Percentiles rank a stretch among this genome's conserved stretches.
Conservation (phyloP, 23 tunicate genomes). For the Diplosoma virens region DNA sequence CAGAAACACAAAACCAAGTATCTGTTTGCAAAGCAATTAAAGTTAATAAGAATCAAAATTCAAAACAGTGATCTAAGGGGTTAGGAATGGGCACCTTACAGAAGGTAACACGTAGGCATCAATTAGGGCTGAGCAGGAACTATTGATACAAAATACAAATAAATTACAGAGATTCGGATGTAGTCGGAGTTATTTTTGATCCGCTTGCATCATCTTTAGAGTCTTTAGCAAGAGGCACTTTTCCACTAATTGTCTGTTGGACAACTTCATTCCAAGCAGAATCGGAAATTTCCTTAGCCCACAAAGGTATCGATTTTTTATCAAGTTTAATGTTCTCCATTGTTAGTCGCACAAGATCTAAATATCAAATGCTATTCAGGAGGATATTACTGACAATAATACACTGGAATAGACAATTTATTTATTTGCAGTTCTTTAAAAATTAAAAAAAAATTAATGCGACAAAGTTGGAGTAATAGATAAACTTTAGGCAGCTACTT, state of each 20-base stretch:
- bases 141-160: too few species aligned
- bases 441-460: background rate
- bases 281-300: conserved; percentile 70
- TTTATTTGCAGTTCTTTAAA: background rate
- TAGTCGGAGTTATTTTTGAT: too few species aligned
- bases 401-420: background rate
- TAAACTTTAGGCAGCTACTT: background rate
- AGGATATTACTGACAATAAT: background rate
- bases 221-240: background rate
- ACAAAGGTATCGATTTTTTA: conserved; percentile 26
- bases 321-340: conserved; percentile 54
- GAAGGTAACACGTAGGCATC: too few species aligned
- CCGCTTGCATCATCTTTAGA: too few species aligned
- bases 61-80: too few species aligned
- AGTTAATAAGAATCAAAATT: too few species aligned
- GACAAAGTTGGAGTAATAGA: background rate
- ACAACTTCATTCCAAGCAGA: conserved; percentile 57
- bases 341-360: conserved; percentile 52
- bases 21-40: too few species aligned
- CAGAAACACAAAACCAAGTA: too few species aligned
- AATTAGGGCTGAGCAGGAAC: too few species aligned
- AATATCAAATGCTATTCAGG: background rate
- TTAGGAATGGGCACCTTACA: too few species aligned
- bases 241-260: conserved; percentile 28
- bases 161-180: too few species aligned